These are phyloP conservation scores for Oikopleura vanhoeffeni DNA, from an alignment of 23 tunicate genomes.

Conservation along the genomic window DNA sequence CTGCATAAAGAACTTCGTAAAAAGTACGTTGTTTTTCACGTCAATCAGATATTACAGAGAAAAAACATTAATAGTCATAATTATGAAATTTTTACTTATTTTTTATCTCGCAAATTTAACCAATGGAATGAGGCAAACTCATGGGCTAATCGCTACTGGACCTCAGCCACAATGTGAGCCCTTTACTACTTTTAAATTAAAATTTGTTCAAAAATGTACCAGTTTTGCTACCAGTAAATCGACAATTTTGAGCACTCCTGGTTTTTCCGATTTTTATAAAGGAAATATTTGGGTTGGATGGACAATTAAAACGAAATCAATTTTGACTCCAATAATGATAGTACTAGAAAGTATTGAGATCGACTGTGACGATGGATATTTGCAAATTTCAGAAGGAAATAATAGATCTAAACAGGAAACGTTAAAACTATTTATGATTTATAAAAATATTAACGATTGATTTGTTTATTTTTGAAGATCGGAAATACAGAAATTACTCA, in stretches of 20 bases:
- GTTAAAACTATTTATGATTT: no score
- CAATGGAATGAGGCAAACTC: no score
- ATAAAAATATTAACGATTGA: no score
- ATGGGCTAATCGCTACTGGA: background rate
- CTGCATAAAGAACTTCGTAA: no score
- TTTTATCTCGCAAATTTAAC: no score
- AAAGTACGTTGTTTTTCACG: no score
- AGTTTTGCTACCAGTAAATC: background rate
- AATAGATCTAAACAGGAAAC: background rate
- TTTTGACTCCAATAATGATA: background rate
- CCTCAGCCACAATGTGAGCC: background rate
- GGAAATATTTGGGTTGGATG: background rate
- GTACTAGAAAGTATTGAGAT: background rate
- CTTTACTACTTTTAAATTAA: background rate
- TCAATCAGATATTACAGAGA: no score
- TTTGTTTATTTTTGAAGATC: no score
- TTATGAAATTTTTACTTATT: no score
- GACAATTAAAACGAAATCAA: background rate
- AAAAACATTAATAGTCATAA: no score
- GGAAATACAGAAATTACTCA: no score
- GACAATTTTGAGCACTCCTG: background rate
- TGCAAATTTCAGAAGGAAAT: background rate
- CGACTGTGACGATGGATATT: background rate
- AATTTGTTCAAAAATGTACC: background rate
- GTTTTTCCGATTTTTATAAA: background rate